Conservation (phyloP, 2,797 vertebrate species). For the Syngnathus rostellatus region DNA sequence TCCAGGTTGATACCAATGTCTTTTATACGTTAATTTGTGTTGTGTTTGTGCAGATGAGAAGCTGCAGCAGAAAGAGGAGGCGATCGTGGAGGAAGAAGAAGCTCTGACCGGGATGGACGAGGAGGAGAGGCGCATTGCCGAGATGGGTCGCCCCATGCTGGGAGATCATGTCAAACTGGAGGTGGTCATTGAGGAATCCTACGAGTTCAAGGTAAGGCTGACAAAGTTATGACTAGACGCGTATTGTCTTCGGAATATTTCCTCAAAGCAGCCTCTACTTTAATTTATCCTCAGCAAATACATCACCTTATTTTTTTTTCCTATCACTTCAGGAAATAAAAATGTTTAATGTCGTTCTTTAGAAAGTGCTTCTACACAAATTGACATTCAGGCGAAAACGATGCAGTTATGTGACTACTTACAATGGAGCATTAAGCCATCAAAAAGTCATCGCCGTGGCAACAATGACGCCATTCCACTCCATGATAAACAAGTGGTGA, state of each 20-base stretch:
- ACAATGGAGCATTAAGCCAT: neutral
- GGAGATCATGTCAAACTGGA: conserved; percentile 92
- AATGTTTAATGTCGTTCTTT: neutral
- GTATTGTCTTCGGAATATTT: neutral
- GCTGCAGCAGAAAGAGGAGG: conserved; percentile 61
- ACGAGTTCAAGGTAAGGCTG: conserved; percentile 88
- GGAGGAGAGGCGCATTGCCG: conserved; percentile 86
- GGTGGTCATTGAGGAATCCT: conserved; percentile 96
- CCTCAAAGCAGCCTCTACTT: neutral
- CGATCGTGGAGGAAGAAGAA: conserved; percentile 72
- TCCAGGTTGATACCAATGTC: neutral
- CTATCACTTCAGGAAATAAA: neutral
- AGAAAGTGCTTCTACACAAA: neutral
- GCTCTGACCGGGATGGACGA: conserved; percentile 83
- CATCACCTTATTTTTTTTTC: neutral
- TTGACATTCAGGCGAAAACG: neutral
- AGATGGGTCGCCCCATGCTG: conserved; percentile 90
- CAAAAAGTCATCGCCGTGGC: neutral
- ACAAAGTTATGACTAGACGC: neutral
- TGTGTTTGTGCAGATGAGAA: conserved; percentile 70
- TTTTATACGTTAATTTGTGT: neutral
- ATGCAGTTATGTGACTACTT: neutral
- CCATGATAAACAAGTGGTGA: neutral
- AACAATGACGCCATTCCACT: neutral
- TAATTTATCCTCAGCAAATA: neutral